These are phyloP conservation scores for Tursiops truncatus DNA, from an alignment of 2,113 vertebrate species.

Conservation along the genomic window DNA sequence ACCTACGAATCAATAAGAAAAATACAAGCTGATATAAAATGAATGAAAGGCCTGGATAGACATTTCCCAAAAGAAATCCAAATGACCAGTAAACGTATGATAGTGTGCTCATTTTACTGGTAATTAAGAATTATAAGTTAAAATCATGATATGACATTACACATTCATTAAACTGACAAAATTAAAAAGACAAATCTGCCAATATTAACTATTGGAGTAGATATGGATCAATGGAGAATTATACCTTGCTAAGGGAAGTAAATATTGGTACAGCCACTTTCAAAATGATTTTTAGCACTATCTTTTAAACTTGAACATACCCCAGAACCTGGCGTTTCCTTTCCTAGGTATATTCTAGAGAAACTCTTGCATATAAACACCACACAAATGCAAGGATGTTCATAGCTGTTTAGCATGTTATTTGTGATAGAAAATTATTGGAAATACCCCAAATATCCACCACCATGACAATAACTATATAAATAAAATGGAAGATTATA, in stretches of 20 bases:
- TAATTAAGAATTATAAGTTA: neutral
- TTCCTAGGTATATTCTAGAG: neutral
- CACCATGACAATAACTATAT: neutral
- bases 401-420: neutral
- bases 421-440: neutral
- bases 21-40: neutral
- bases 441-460: neutral
- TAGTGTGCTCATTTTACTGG: neutral
- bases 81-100: neutral
- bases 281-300: neutral
- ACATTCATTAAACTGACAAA: neutral
- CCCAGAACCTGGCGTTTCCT: neutral
- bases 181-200: neutral
- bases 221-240: neutral
- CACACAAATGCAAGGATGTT: neutral
- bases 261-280: neutral
- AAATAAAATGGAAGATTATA: slow-evolving; percentile 16
- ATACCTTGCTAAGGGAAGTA: neutral
- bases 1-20: neutral
- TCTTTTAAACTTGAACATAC: neutral
- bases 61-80: slow-evolving; percentile 18
- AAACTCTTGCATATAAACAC: neutral
- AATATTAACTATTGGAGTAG: neutral
- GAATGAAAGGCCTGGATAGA: neutral
- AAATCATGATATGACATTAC: neutral